Evolutionary conservation across 2,113 vertebrate species (phyloP), one percentile per base, ranked within the genome.

Genomic region (Datnioides undecimradiatus): DNA sequence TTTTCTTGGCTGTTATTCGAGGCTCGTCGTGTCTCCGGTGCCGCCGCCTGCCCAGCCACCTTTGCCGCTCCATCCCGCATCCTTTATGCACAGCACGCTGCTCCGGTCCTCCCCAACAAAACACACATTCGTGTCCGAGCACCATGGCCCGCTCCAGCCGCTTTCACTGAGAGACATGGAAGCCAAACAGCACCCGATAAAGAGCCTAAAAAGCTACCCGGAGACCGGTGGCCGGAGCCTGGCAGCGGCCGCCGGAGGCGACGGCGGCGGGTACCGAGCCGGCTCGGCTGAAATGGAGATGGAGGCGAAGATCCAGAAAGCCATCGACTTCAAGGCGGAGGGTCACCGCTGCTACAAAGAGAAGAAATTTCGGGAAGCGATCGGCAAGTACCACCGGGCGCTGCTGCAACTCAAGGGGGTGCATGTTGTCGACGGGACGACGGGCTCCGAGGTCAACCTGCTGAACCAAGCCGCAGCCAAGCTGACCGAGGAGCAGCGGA

Each of bases 291-390:
- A 96, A 65, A 92, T 88, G 83, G 95, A 96, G 67, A 96, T 96
- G 94, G 96, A 96, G 89, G 87, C 92, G 80, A 97, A 96, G 80
- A 95, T 97, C 88, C 95, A 96, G 86, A 96, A 96, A 85, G 96
- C 96, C 54, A 94, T 97, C 86, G 96, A 96, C 86, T 97, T 97
- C 91, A 97, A 97, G 93, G 86, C 82, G 66, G 97, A 97, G 94
- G 97, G 97, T 51, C 96, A 97, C 80, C 96, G 95, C 65, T 97
- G 96, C 85, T 97, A 97, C 90, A 96, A 96, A 87, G 96, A 97
- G 91, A 97, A 97, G 94, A 97, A 97, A 95, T 97, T 97, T 86
- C 94, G 97, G 86, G 97, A 97, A 74, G 97, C 97, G 67, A 97
- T 97, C 57, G 97, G 97, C 87, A 97, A 97, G 90, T 97, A 97